Conservation (phyloP, 2,888 invertebrate genomes). For the Ectropis crepuscularia region DNA sequence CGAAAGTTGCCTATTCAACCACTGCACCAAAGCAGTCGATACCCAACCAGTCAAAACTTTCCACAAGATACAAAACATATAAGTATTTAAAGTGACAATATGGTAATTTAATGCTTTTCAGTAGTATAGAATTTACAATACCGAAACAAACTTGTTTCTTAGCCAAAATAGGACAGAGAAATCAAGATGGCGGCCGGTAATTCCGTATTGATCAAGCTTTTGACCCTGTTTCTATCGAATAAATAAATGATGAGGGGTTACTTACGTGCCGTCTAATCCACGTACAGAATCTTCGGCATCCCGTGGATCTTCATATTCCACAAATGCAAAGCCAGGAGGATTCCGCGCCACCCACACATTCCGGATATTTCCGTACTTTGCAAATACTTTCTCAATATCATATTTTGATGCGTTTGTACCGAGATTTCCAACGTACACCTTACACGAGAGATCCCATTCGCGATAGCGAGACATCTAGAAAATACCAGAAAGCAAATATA, state of each 20-base stretch:
- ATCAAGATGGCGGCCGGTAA: conserved; percentile 42
- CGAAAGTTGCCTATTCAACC: background rate
- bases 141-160: background rate
- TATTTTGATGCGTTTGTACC: conserved; percentile 96
- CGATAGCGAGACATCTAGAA: conserved; percentile 88
- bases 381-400: conserved; percentile 94
- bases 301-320: conserved; percentile 94
- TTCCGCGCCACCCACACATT: conserved; percentile 98
- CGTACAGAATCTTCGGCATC: conserved; percentile 95
- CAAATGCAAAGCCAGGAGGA: conserved; percentile 96
- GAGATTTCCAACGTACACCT: conserved; percentile 96
- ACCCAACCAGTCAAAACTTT: conserved; percentile 3
- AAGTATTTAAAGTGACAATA: background rate
- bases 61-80: background rate
- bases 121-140: background rate
- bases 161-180: conserved; percentile 24
- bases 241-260: conserved; percentile 31
- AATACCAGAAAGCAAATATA: conserved; percentile 40
- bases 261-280: conserved; percentile 90
- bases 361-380: conserved; percentile 93
- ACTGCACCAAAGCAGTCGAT: background rate
- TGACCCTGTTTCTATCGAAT: background rate
- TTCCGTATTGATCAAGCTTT: background rate
- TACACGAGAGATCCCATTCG: conserved; percentile 94
- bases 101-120: background rate